These are phyloP conservation scores for Brienomyrus brachyistius DNA, from an alignment of 2,113 vertebrate genomes.

Conservation along the genomic window DNA sequence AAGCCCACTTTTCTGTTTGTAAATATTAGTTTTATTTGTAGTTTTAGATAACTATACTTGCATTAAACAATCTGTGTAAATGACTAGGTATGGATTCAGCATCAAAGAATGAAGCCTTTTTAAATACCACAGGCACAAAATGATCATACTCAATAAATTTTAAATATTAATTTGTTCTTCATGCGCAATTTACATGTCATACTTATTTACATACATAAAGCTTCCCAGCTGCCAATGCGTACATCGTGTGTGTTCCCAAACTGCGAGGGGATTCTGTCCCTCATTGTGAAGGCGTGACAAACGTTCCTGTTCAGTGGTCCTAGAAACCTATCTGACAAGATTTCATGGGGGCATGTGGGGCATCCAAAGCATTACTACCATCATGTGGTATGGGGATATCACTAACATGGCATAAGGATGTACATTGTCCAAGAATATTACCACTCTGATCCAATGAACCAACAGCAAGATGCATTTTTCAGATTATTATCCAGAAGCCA, in stretches of 20 bases:
- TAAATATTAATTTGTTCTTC: background rate
- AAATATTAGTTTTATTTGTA: background rate
- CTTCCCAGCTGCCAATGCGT: background rate
- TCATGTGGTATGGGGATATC: background rate
- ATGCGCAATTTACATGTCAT: background rate
- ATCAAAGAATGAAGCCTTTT: background rate
- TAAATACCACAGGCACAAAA: background rate
- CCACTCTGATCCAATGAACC: background rate
- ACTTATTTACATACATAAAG: background rate
- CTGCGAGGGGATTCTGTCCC: background rate
- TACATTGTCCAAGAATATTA: background rate
- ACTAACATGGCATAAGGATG: background rate
- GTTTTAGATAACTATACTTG: background rate
- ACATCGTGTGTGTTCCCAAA: background rate
- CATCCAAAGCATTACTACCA: background rate
- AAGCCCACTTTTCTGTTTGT: background rate
- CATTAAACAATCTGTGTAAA: background rate
- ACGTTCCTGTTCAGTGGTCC: background rate
- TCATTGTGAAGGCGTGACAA: background rate
- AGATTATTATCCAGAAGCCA: background rate
- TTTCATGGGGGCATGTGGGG: background rate
- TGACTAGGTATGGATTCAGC: background rate
- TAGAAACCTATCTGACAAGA: background rate
- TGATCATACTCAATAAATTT: background rate
- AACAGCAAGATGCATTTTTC: background rate